Evolutionary conservation across 2,888 invertebrate genomes (phyloP), one percentile per base, ranked within the genome.

Genomic region (Platypus cylindrus): DNA sequence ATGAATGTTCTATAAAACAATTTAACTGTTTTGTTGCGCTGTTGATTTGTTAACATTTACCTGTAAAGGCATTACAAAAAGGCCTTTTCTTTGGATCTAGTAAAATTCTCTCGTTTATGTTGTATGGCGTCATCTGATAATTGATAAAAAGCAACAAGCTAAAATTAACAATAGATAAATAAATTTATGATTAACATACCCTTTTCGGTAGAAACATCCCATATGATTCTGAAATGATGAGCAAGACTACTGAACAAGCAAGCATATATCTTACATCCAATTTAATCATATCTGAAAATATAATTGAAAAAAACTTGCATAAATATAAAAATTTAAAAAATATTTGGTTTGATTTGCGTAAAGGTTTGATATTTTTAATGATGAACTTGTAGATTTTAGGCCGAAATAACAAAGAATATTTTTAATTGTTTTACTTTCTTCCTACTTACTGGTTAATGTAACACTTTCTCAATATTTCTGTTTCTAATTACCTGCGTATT

Each of bases 51-150:
- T 5, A 30, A 18, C 8, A 5, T 17, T 39, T 62, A 85, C 86
- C 87, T 48, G 85, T 86, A 49, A 87, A 87, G 0, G 86, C 85
- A 52, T 87, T 87, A 63, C 87, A 87, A 59, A 87, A 87, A 0
- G 87, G 87, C 52, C 85, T 66, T 51, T 86, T 86, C 51, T 75
- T 74, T 16, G 71, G 75, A 38, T 73, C 67, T 59, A 47, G 30
- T 15, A 49, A 48, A 17, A 58, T 41, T 38, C 47, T 47, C 30
- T 56, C 56, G 33, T 45, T 46, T 2, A 48, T 47, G 17, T 44
- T 47, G 14, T 46, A 48, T 27, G 50, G 48, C 18, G 44, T 37
- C 38, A 38, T 17, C 50, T 50, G 44, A 5, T 15, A 27, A 14
- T 9, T 25, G 5, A 27, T 15, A 11, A 27, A 25, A 32, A 36